A percentile compares a stretch with the other conserved stretches of the same genome.
These are phyloP conservation scores for Ormyrus thymus DNA, from an alignment of 2,888 invertebrate genomes.

Conservation along the genomic window DNA sequence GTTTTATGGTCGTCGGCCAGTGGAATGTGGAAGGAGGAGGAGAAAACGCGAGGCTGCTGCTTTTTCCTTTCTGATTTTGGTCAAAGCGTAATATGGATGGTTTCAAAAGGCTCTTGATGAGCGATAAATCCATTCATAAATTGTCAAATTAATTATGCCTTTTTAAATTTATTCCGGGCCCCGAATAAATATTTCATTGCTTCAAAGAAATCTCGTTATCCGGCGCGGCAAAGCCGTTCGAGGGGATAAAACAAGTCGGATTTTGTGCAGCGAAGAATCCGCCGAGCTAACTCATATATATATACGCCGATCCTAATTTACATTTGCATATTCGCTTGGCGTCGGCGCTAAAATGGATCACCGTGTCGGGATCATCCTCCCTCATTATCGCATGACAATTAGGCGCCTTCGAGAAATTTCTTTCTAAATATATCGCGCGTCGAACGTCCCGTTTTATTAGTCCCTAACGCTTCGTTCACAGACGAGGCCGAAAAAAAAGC, in stretches of 20 bases:
- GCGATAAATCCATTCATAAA: too few species aligned
- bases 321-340: slow-evolving; percentile 47
- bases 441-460: slow-evolving; percentile 51
- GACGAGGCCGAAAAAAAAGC: too few species aligned
- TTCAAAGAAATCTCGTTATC: slow-evolving; percentile 43
- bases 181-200: slow-evolving; percentile 28
- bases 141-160: background rate
- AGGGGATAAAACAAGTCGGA: background rate
- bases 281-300: slow-evolving; percentile 32
- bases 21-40: background rate
- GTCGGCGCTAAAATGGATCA: slow-evolving; percentile 47
- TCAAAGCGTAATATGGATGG: too few species aligned
- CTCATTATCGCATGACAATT: slow-evolving; percentile 54
- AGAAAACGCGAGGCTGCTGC: background rate
- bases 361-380: slow-evolving; percentile 26
- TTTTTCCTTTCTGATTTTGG: background rate
- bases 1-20: slow-evolving; percentile 3
- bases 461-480: slow-evolving; percentile 2
- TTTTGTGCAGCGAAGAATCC: background rate
- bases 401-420: slow-evolving; percentile 43
- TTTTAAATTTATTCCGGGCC: slow-evolving; percentile 10
- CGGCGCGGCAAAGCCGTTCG: background rate
- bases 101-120: too few species aligned
- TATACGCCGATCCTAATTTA: slow-evolving; percentile 34
- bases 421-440: slow-evolving; percentile 46